phyloP scores from a whole-genome alignment of 2,888 invertebrate genomes.

The Drosophila koepferae region DNA sequence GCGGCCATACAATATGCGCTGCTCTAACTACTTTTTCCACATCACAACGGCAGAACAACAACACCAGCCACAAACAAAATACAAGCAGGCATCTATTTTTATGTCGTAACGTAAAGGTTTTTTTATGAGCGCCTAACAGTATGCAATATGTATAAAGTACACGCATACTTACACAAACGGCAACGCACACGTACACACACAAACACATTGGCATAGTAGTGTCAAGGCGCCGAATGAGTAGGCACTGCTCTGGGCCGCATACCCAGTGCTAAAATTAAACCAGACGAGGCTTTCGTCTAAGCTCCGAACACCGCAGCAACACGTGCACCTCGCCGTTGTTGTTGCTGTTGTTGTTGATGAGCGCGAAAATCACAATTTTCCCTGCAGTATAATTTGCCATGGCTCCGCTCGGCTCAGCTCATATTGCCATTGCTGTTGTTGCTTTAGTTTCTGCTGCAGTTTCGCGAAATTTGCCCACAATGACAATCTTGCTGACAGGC shows the following conservation, averaged over 20 bases:
- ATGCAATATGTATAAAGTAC: conserved; percentile 66
- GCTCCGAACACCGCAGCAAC: conserved; percentile 56
- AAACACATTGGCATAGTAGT: conserved; percentile 45
- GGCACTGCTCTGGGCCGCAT: conserved; percentile 25
- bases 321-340: conserved; percentile 56
- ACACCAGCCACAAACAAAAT: conserved; percentile 30
- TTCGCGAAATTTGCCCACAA: conserved; percentile 67
- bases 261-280: conserved; percentile 74
- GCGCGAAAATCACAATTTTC: conserved; percentile 79
- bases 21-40: conserved; percentile 42
- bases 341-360: conserved; percentile 60
- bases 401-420: conserved; percentile 40
- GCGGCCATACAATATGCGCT: conserved; percentile 55
- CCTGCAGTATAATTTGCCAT: conserved; percentile 76
- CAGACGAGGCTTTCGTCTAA: conserved; percentile 67
- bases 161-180: conserved; percentile 13
- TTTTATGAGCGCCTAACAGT: conserved; percentile 76
- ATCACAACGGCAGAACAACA: conserved; percentile 26
- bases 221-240: conserved; percentile 59
- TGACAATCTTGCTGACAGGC: conserved; percentile 63
- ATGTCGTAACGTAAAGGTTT: conserved; percentile 68
- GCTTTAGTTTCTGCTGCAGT: conserved; percentile 53
- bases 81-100: conserved; percentile 65
- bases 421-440: conserved; percentile 19
- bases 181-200: neutral